phyloP scores from a whole-genome alignment of 2,113 vertebrate species.

The Beaufortia kweichowensis region DNA sequence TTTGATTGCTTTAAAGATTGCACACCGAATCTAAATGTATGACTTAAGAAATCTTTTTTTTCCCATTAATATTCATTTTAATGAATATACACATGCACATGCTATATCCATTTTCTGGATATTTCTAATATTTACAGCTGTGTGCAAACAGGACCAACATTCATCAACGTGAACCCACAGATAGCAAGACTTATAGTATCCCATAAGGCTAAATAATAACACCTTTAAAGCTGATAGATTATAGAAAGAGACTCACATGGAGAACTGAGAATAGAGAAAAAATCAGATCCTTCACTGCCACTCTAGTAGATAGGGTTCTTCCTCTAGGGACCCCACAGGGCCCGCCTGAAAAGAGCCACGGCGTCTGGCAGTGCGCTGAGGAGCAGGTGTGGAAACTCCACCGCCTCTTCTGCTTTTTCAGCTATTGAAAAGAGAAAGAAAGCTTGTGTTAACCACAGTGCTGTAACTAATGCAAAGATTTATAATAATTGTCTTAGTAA shows the following conservation, averaged over 20 bases:
- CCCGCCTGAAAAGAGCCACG: conserved; percentile 66
- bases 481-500: conserved; percentile 67
- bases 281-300: conserved; percentile 68
- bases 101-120: too few relatives aligned
- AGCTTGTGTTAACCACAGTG: conserved; percentile 60
- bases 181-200: conserved; percentile 19
- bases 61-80: too few relatives aligned
- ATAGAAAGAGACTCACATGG: conserved; percentile 38
- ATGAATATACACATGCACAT: too few relatives aligned
- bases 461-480: conserved; percentile 69
- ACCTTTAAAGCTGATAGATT: conserved; percentile 54
- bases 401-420: conserved; percentile 70
- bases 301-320: conserved; percentile 66
- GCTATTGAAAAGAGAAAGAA: conserved; percentile 63
- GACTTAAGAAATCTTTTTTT: too few relatives aligned
- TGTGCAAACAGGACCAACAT: conserved; percentile 3
- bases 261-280: conserved; percentile 43
- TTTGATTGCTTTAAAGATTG: background rate
- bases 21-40: too few relatives aligned
- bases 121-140: conserved; percentile 13
- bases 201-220: conserved; percentile 32
- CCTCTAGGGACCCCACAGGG: conserved; percentile 66
- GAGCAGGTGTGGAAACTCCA: conserved; percentile 76
- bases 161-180: conserved; percentile 9
- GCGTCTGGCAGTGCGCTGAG: conserved; percentile 60